These are phyloP conservation scores for Epinephelus lanceolatus DNA, from an alignment of 2,113 vertebrate genomes.

Conservation along the genomic window DNA sequence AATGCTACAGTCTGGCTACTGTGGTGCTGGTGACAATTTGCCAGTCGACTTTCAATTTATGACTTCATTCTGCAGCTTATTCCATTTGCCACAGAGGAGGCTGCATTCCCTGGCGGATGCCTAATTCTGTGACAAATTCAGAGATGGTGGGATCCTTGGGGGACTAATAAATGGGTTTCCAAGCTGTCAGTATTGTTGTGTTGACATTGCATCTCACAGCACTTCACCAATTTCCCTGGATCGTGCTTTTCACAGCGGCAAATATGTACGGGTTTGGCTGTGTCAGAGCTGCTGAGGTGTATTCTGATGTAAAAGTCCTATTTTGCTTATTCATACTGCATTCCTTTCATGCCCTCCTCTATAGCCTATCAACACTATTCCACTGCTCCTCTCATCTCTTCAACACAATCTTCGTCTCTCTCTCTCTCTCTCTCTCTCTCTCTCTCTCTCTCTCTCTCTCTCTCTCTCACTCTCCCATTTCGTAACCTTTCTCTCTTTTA, in stretches of 20 bases:
- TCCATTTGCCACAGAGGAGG: slow-evolving; percentile 53
- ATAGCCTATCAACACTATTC: not conserved
- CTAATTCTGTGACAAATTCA: slow-evolving; percentile 61
- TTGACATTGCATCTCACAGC: slow-evolving; percentile 61
- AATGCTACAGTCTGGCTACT: slow-evolving; percentile 42
- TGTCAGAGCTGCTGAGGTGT: slow-evolving; percentile 35
- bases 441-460: not conserved
- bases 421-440: not conserved
- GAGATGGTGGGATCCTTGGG: slow-evolving; percentile 52
- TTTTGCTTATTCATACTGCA: slow-evolving; percentile 24
- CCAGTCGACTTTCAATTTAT: slow-evolving; percentile 52
- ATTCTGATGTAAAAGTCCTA: slow-evolving; percentile 25
- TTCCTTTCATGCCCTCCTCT: not conserved
- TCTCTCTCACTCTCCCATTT: not conserved
- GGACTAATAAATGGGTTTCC: slow-evolving; percentile 69
- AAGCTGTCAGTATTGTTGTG: slow-evolving; percentile 59
- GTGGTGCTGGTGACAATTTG: slow-evolving; percentile 40
- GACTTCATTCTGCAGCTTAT: slow-evolving; percentile 50
- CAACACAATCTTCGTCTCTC: not conserved
- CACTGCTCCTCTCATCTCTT: not conserved
- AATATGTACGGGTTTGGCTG: slow-evolving; percentile 1
- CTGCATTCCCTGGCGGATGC: slow-evolving; percentile 31
- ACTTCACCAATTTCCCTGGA: slow-evolving; percentile 53
- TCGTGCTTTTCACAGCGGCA: slow-evolving; percentile 30
- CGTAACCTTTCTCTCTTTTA: not conserved